phyloP scores from a whole-genome alignment of 2,888 invertebrate species.

The Plemyria rubiginata region DNA sequence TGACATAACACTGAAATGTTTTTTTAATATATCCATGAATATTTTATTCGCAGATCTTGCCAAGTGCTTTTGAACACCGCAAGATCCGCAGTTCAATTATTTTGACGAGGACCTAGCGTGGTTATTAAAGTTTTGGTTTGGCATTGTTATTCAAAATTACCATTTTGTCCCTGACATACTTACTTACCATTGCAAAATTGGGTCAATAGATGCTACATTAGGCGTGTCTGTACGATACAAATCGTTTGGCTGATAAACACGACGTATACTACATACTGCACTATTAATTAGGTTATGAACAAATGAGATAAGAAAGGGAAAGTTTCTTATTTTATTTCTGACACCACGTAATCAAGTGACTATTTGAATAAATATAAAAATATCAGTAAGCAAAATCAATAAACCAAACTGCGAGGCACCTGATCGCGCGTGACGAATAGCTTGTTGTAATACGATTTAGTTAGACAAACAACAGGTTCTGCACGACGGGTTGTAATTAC shows the following conservation, averaged over 20 bases:
- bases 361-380: background rate
- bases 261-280: background rate
- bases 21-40: too few species aligned
- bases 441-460: constrained; percentile 35
- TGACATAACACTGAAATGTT: too few species aligned
- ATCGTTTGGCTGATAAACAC: background rate
- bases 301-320: background rate
- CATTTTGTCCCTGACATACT: background rate
- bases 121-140: background rate
- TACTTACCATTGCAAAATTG: background rate
- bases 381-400: constrained; percentile 6
- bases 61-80: too few species aligned
- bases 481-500: constrained; percentile 34
- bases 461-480: constrained; percentile 37
- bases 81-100: too few species aligned
- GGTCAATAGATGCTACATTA: background rate
- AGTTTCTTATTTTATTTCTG: background rate
- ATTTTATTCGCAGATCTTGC: too few species aligned
- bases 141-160: background rate
- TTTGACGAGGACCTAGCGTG: too few species aligned
- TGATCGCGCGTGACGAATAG: constrained; percentile 39
- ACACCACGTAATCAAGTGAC: background rate
- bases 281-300: background rate
- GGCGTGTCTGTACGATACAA: background rate
- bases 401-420: constrained; percentile 30